A percentile compares a stretch with the other conserved stretches of the same genome.
These are phyloP conservation scores for Plebejus argus DNA, from an alignment of 2,888 invertebrate genomes.

Conservation along the genomic window DNA sequence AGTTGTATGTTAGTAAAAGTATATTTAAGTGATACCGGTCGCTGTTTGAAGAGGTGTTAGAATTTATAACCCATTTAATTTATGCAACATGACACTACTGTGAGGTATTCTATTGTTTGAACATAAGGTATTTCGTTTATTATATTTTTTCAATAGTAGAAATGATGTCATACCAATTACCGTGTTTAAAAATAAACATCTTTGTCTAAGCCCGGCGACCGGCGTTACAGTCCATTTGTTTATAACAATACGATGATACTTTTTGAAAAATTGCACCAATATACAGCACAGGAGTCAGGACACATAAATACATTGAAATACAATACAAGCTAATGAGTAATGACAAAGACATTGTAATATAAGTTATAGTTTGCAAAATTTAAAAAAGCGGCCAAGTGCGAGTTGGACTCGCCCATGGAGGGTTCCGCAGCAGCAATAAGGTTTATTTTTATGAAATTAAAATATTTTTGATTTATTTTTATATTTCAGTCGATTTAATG, in stretches of 20 bases:
- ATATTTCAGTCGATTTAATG: too few relatives aligned
- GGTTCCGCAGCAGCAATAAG: too few relatives aligned
- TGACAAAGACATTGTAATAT: too few relatives aligned
- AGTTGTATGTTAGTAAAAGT: too few relatives aligned
- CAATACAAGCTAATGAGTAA: background rate
- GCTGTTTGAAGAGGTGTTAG: background rate
- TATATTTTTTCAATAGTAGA: background rate
- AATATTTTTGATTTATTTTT: too few relatives aligned
- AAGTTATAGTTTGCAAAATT: too few relatives aligned
- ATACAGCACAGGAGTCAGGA: background rate
- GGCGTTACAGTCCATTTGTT: constrained; percentile 61
- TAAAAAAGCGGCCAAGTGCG: too few relatives aligned
- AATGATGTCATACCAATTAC: constrained; percentile 31
- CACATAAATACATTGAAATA: constrained; percentile 7
- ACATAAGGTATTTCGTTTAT: background rate
- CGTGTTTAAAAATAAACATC: constrained; percentile 36
- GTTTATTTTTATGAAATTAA: too few relatives aligned
- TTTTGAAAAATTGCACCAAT: constrained; percentile 37
- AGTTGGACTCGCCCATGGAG: too few relatives aligned
- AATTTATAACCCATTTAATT: background rate
- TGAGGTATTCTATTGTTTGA: constrained; percentile 5
- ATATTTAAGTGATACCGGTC: background rate
- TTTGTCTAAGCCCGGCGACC: constrained; percentile 60
- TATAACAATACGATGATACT: constrained; percentile 61
- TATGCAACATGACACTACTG: background rate